These are phyloP conservation scores for Pedicia rivosa DNA, from an alignment of 2,888 invertebrate genomes.

Conservation along the genomic window DNA sequence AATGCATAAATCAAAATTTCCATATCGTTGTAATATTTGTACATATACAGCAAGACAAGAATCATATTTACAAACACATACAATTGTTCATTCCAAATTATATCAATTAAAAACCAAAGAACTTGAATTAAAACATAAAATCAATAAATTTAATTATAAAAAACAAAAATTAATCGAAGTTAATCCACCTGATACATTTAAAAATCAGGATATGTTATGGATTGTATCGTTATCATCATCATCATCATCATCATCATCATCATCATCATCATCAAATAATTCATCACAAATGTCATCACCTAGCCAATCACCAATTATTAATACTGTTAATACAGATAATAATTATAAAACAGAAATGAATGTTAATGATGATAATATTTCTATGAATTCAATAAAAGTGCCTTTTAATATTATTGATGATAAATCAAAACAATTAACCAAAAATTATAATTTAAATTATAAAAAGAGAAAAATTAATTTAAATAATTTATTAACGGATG, in stretches of 20 bases:
- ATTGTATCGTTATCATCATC: background rate
- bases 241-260: background rate
- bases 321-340: too few species aligned
- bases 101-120: slow-evolving; percentile 63
- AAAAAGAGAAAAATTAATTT: too few species aligned
- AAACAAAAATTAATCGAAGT: slow-evolving; percentile 46
- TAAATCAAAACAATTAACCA: too few species aligned
- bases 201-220: background rate
- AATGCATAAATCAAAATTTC: slow-evolving; percentile 45
- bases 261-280: too few species aligned
- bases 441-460: too few species aligned
- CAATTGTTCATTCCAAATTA: slow-evolving; percentile 56
- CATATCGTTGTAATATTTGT: slow-evolving; percentile 58
- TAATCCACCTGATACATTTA: too few species aligned
- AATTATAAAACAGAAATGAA: too few species aligned
- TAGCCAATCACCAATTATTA: background rate
- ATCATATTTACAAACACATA: slow-evolving; percentile 49
- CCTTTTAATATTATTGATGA: too few species aligned
- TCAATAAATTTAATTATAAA: slow-evolving; percentile 44
- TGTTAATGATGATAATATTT: too few species aligned
- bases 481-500: too few species aligned
- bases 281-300: background rate
- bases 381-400: too few species aligned
- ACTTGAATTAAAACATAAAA: slow-evolving; percentile 45
- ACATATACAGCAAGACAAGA: slow-evolving; percentile 60